Conservation (phyloP, 2,888 invertebrate species). For the Napeogenes sylphis region DNA sequence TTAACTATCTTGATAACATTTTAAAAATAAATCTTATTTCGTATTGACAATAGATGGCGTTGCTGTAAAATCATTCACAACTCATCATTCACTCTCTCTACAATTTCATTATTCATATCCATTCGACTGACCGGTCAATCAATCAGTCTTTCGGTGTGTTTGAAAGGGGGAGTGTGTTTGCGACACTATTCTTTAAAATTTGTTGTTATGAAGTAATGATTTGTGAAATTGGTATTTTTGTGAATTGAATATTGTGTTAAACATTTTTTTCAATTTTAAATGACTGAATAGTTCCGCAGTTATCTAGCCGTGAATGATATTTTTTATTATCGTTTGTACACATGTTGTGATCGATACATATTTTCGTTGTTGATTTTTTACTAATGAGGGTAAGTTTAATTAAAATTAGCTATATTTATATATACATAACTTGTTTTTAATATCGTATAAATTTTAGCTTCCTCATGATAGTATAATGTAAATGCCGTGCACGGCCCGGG, state of each 20-base stretch:
- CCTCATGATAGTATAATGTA: constrained; percentile 3
- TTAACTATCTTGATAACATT: neutral
- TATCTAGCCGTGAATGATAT: constrained; percentile 27
- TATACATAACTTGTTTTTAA: too few species aligned
- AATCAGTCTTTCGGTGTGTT: constrained; percentile 44
- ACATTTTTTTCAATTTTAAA: constrained; percentile 13
- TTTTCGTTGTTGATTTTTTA: constrained; percentile 42
- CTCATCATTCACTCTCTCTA: constrained; percentile 22
- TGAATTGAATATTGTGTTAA: constrained; percentile 21
- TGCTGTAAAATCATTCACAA: constrained; percentile 28
- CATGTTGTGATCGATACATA: constrained; percentile 71
- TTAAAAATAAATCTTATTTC: neutral
- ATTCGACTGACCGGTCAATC: constrained; percentile 34
- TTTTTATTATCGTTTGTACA: constrained; percentile 50
- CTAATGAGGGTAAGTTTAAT: constrained; percentile 56
- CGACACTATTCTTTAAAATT: constrained; percentile 34
- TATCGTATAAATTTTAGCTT: constrained; percentile 9
- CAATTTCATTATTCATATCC: constrained; percentile 14
- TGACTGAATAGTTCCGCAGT: constrained; percentile 7
- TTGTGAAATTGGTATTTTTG: constrained; percentile 32
- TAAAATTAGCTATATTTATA: constrained; percentile 13
- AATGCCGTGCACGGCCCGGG: constrained; percentile 29
- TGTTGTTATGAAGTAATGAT: constrained; percentile 43
- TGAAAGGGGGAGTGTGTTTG: constrained; percentile 38
- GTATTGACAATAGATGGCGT: constrained; percentile 28